Percentiles rank a stretch among this genome's conserved stretches.
phyloP scores from a whole-genome alignment of 2,797 vertebrate genomes.

The Syngnathus acus region DNA sequence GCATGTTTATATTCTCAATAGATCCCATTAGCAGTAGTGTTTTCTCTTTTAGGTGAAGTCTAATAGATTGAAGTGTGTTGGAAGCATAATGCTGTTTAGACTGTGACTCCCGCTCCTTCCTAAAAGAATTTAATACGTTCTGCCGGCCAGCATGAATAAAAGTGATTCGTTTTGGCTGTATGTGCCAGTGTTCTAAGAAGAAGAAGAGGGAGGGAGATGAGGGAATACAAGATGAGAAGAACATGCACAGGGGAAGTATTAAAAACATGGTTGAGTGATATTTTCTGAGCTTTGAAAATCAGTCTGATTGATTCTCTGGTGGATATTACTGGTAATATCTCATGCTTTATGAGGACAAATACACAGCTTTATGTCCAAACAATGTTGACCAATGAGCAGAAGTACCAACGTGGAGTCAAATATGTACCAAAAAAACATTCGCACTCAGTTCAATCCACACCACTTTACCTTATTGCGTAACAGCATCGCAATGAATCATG shows the following conservation, averaged over 20 bases:
- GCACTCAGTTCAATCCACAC: neutral
- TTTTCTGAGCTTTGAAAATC: constrained; percentile 29
- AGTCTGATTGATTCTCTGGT: constrained; percentile 25
- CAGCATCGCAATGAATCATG: neutral
- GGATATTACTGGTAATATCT: constrained; percentile 20
- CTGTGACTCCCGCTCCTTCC: constrained; percentile 17
- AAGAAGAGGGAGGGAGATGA: constrained; percentile 16
- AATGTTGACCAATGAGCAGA: neutral
- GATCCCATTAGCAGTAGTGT: constrained; percentile 43
- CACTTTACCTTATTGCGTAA: neutral
- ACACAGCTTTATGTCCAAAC: constrained; percentile 8
- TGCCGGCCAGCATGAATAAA: constrained; percentile 45
- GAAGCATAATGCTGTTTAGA: constrained; percentile 61
- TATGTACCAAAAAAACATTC: neutral
- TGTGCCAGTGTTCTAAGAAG: constrained; percentile 34
- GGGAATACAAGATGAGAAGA: constrained; percentile 37
- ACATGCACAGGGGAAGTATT: neutral
- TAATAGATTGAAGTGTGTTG: constrained; percentile 70
- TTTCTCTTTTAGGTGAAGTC: constrained; percentile 28
- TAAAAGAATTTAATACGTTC: constrained; percentile 52
- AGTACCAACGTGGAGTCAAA: neutral
- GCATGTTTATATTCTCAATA: constrained; percentile 31
- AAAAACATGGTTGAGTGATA: constrained; percentile 8
- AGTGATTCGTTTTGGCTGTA: constrained; percentile 41
- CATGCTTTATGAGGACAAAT: constrained; percentile 13